Conservation (phyloP, 2,888 invertebrate species). For the Lithophane ornitopus region DNA sequence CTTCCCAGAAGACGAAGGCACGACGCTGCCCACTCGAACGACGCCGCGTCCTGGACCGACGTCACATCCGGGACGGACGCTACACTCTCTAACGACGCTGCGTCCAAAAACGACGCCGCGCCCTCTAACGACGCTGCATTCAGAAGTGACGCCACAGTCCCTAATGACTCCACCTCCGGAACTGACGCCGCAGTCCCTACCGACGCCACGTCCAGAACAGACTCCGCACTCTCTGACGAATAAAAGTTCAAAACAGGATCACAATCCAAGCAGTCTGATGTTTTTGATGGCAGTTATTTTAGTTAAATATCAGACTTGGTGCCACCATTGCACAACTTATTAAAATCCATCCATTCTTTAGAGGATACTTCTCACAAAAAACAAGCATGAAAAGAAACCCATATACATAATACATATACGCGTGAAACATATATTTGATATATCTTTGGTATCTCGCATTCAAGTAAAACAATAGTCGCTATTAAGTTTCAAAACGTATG, state of each 20-base stretch:
- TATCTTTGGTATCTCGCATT: not conserved
- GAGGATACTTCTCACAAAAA: not conserved
- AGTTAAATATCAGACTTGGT: not conserved
- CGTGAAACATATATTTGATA: not conserved
- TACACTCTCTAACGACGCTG: not conserved
- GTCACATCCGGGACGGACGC: not conserved
- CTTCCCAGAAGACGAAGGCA: not conserved
- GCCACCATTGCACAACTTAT: not conserved
- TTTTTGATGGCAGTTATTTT: not conserved
- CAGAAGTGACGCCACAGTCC: too few relatives aligned
- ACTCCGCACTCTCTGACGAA: not conserved
- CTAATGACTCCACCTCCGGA: not conserved
- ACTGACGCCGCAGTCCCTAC: not conserved
- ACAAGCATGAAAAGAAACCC: not conserved
- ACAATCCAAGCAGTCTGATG: not conserved
- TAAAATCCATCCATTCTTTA: not conserved
- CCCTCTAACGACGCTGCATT: not conserved
- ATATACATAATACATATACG: not conserved
- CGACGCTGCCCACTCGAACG: not conserved
- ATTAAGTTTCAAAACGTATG: not conserved
- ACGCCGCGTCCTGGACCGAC: not conserved
- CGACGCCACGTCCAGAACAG: not conserved
- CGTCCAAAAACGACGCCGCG: not conserved
- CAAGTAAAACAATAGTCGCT: not conserved
- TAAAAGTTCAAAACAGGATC: not conserved